Conservation (phyloP, 2,888 invertebrate species). For the Danaus chrysippus region DNA sequence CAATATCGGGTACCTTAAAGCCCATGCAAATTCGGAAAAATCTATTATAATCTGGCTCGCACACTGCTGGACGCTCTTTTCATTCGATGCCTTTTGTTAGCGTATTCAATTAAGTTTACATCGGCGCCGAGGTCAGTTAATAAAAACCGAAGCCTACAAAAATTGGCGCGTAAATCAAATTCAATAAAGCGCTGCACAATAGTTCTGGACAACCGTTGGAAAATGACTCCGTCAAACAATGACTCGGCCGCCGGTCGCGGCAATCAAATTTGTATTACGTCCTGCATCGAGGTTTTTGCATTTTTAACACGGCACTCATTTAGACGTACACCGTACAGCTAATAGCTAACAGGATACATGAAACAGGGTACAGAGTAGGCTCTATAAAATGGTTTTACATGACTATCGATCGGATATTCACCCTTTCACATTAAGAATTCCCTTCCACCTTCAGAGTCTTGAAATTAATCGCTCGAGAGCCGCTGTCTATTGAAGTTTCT, state of each 20-base stretch:
- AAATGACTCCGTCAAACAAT: constrained; percentile 63
- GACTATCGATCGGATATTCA: constrained; percentile 43
- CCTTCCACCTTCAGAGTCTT: constrained; percentile 67
- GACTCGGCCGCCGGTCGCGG: constrained; percentile 37
- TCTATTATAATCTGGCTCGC: constrained; percentile 77
- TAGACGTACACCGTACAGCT: no score
- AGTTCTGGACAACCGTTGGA: constrained; percentile 53
- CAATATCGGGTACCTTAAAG: constrained; percentile 70
- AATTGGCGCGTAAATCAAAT: constrained; percentile 77
- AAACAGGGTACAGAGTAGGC: background rate
- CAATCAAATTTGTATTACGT: constrained; percentile 44
- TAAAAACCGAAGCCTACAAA: constrained; percentile 77
- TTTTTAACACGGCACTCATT: no score
- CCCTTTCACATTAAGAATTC: constrained; percentile 73
- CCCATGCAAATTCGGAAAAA: constrained; percentile 73
- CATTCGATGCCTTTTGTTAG: constrained; percentile 75
- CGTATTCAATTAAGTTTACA: constrained; percentile 79
- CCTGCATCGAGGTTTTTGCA: no score
- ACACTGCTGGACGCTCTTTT: constrained; percentile 76
- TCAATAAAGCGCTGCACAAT: constrained; percentile 74
- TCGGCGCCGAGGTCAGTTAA: constrained; percentile 76
- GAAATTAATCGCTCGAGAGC: constrained; percentile 76
- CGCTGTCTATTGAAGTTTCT: constrained; percentile 76
- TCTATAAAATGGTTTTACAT: constrained; percentile 13
- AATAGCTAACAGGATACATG: no score